A percentile compares a stretch with the other conserved stretches of the same genome.
These are phyloP conservation scores for Oreortyx pictus DNA, from an alignment of 2,797 vertebrate genomes.

Conservation along the genomic window DNA sequence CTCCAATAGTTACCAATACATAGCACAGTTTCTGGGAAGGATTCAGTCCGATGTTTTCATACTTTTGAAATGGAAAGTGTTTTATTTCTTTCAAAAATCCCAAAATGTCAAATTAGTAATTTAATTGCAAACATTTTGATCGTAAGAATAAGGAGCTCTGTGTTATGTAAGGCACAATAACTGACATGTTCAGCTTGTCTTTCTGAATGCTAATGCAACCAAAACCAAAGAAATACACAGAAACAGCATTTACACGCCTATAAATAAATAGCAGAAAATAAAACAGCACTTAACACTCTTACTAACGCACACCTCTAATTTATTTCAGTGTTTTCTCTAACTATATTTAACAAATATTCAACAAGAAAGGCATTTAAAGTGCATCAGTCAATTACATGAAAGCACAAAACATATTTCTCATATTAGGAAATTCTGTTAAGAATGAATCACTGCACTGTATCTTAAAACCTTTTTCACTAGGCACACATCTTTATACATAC, in stretches of 20 bases:
- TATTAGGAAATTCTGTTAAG: background rate
- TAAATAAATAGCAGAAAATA: background rate
- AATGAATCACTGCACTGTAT: fast-evolving
- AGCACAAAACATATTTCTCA: background rate
- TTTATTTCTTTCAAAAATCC: background rate
- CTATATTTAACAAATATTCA: background rate
- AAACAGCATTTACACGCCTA: background rate
- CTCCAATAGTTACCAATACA: fast-evolving
- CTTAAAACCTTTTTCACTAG: background rate
- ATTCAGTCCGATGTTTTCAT: background rate
- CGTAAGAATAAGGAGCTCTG: no score
- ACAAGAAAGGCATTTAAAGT: background rate
- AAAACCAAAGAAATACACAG: background rate
- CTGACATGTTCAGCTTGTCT: background rate
- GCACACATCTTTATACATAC: constrained; percentile 81
- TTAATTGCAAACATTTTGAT: background rate
- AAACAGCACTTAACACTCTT: background rate
- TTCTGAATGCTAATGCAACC: background rate
- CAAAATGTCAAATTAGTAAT: background rate
- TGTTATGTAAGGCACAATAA: no score
- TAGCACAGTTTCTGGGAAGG: background rate
- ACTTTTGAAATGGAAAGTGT: background rate
- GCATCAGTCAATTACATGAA: background rate
- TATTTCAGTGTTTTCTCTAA: background rate
- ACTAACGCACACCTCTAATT: background rate